Evolutionary conservation across 2,888 invertebrate species (phyloP).

Genomic region (Cryptus armator): DNA sequence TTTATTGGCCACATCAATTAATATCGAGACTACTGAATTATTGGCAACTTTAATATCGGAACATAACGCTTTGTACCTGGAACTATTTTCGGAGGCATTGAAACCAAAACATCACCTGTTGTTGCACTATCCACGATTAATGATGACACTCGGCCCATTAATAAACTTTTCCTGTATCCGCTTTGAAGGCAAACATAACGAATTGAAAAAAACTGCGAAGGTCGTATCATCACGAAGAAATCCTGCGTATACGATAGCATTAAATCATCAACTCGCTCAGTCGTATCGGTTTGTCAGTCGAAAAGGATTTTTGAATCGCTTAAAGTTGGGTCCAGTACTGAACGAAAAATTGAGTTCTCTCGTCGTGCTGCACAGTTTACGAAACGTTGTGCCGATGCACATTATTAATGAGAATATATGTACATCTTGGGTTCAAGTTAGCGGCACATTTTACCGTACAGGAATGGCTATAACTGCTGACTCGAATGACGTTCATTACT

Average conservation of each 20-base stretch:
- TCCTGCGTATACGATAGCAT: constrained; percentile 20
- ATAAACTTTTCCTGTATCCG: constrained; percentile 63
- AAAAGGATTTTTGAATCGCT: constrained; percentile 31
- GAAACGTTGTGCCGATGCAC: constrained; percentile 36
- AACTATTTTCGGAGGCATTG: constrained; percentile 53
- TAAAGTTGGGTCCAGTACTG: constrained; percentile 10
- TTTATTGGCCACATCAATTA: constrained; percentile 11
- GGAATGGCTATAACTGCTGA: constrained; percentile 8
- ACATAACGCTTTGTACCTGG: constrained; percentile 22
- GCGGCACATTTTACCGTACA: constrained; percentile 19
- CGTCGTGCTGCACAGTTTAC: constrained; percentile 44
- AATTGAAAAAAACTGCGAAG: constrained; percentile 47
- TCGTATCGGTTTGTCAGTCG: constrained; percentile 33
- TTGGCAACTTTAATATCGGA: constrained; percentile 49
- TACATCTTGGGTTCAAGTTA: constrained; percentile 31
- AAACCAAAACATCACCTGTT: constrained; percentile 65
- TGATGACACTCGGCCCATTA: constrained; percentile 54
- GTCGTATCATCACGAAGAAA: constrained; percentile 36
- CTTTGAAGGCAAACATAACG: constrained; percentile 68
- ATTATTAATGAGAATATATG: constrained; percentile 1
- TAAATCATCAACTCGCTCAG: constrained; percentile 41
- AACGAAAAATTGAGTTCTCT: constrained; percentile 28
- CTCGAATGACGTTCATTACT: constrained; percentile 6
- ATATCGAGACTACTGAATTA: neutral
- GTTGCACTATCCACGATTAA: constrained; percentile 61